Conservation (phyloP, 2,113 vertebrate species). For the Pelobates fuscus region DNA sequence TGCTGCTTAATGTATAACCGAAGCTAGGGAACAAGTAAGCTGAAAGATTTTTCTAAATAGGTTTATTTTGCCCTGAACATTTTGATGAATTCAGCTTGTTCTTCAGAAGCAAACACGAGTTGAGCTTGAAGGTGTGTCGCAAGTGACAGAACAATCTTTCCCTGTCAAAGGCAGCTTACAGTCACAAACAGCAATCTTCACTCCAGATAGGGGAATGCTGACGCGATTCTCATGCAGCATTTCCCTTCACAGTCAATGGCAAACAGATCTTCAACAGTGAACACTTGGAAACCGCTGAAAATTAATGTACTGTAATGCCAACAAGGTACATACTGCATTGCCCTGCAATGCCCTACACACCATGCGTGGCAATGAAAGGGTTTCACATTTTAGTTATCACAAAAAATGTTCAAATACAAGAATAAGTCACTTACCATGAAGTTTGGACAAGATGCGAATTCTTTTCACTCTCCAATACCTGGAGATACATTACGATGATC, state of each 20-base stretch:
- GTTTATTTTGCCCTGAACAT: neutral
- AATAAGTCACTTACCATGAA: slow-evolving; percentile 82
- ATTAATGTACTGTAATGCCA: slow-evolving; percentile 7
- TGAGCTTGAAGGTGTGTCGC: slow-evolving; percentile 11
- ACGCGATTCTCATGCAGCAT: slow-evolving; percentile 25
- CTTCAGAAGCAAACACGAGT: slow-evolving; percentile 20
- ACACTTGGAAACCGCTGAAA: slow-evolving; percentile 27
- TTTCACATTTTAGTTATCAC: slow-evolving; percentile 68
- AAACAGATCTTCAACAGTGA: slow-evolving; percentile 34
- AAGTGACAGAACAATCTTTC: neutral
- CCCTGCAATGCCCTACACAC: neutral
- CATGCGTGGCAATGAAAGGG: neutral
- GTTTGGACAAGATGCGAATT: slow-evolving; percentile 86
- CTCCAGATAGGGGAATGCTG: slow-evolving; percentile 37
- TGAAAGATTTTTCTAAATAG: no score
- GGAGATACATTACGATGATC: slow-evolving; percentile 91
- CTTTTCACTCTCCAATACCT: slow-evolving; percentile 88
- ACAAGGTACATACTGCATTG: neutral
- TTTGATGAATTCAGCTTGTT: slow-evolving; percentile 16
- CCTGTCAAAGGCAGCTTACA: no score
- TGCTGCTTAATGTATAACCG: no score
- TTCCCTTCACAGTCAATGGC: slow-evolving; percentile 34
- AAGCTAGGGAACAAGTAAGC: no score
- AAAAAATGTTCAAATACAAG: slow-evolving; percentile 56
- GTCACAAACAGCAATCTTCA: slow-evolving; percentile 14